These are phyloP conservation scores for Rhinopomastus cyanomelas DNA, from an alignment of 2,113 vertebrate species.

Conservation along the genomic window DNA sequence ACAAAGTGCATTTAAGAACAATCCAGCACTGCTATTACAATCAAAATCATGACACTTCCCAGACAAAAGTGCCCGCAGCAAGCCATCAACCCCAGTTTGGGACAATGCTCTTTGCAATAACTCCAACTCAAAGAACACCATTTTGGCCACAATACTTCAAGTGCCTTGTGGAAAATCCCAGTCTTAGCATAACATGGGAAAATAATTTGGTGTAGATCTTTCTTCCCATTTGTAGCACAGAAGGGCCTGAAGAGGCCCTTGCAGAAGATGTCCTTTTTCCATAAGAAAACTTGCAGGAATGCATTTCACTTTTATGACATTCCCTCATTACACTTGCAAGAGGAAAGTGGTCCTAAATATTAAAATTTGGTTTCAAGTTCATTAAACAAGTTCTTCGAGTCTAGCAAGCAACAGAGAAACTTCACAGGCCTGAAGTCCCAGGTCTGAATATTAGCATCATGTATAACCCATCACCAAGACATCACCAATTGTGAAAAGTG, in stretches of 20 bases:
- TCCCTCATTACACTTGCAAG: neutral
- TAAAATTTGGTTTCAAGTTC: neutral
- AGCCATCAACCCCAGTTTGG: neutral
- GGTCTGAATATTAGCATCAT: neutral
- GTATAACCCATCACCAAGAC: neutral
- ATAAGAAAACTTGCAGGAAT: neutral
- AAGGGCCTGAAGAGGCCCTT: neutral
- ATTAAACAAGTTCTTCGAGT: neutral
- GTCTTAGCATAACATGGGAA: neutral
- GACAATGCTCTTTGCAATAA: neutral
- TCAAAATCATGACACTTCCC: neutral
- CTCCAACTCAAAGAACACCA: neutral
- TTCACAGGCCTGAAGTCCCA: neutral
- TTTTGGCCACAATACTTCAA: neutral
- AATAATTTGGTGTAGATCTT: neutral
- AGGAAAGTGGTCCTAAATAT: neutral
- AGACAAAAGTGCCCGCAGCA: neutral
- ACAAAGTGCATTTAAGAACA: constrained; percentile 3
- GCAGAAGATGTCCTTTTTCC: neutral
- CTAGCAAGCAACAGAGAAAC: neutral
- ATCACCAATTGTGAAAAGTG: accelerated
- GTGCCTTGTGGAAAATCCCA: neutral
- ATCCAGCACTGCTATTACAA: neutral
- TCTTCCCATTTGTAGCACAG: neutral
- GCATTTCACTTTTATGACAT: neutral